phyloP scores from a whole-genome alignment of 2,113 vertebrate genomes.

The Pseudopipra pipra region DNA sequence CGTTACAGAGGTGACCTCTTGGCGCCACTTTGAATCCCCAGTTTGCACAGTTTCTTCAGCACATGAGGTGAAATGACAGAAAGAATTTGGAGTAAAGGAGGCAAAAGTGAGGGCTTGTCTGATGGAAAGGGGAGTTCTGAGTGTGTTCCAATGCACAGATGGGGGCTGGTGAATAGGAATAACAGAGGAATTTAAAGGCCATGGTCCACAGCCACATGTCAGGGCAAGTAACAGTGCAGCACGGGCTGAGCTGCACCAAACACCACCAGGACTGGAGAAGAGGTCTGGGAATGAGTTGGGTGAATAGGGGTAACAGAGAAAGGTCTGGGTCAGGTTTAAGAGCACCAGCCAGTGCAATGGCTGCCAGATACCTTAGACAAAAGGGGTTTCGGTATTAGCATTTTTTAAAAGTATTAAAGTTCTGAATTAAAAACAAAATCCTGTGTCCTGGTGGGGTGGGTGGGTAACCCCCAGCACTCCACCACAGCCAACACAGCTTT shows the following conservation, averaged over 20 bases:
- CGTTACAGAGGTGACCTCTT: neutral
- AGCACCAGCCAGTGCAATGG: neutral
- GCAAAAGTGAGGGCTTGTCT: neutral
- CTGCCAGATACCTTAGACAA: neutral
- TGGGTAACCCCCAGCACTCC: neutral
- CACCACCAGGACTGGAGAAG: neutral
- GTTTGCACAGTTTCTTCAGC: neutral
- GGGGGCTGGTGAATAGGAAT: neutral
- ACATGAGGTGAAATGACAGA: neutral
- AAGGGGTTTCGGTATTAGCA: neutral
- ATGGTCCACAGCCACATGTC: neutral
- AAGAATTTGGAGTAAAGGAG: neutral
- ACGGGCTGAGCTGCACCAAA: neutral
- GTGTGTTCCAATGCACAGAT: neutral
- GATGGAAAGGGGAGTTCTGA: neutral
- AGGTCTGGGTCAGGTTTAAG: neutral
- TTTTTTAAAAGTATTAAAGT: neutral
- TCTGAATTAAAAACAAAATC: neutral
- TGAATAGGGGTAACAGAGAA: neutral
- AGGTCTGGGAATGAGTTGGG: neutral
- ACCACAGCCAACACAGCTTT: neutral
- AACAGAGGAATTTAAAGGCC: neutral
- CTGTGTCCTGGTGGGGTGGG: accelerated
- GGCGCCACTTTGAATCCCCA: neutral
- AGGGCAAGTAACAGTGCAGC: neutral